These are phyloP conservation scores for Aratinga solstitialis DNA, from an alignment of 2,797 vertebrate genomes.

Conservation along the genomic window DNA sequence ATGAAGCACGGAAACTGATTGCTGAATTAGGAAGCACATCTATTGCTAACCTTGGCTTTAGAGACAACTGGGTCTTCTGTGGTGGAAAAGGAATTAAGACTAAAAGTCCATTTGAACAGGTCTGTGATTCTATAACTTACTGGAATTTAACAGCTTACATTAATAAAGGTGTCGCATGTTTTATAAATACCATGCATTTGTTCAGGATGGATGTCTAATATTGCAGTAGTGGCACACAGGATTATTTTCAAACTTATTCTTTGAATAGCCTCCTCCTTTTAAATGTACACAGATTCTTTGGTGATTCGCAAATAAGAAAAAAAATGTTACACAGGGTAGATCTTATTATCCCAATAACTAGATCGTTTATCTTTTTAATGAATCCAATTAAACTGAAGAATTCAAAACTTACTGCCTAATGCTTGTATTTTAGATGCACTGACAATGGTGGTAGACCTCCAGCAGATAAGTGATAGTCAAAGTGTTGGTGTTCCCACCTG, in stretches of 20 bases:
- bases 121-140: slow-evolving; percentile 59
- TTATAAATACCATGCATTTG: background rate
- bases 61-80: slow-evolving; percentile 98
- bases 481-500: background rate
- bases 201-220: background rate
- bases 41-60: slow-evolving; percentile 85
- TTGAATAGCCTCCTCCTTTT: background rate
- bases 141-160: background rate
- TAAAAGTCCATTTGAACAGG: slow-evolving; percentile 98
- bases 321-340: background rate
- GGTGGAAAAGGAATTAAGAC: slow-evolving; percentile 98
- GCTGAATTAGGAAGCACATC: slow-evolving; percentile 87
- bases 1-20: slow-evolving; percentile 89
- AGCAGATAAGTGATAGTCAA: background rate
- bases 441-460: background rate
- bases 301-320: background rate
- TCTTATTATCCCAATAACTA: background rate
- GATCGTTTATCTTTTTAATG: background rate
- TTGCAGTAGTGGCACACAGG: background rate
- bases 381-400: background rate
- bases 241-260: background rate
- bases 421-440: background rate
- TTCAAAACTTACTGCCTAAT: background rate
- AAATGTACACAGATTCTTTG: background rate
- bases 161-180: background rate